These are phyloP conservation scores for Phortica okadai DNA, from an alignment of 2,888 invertebrate genomes.

Conservation along the genomic window DNA sequence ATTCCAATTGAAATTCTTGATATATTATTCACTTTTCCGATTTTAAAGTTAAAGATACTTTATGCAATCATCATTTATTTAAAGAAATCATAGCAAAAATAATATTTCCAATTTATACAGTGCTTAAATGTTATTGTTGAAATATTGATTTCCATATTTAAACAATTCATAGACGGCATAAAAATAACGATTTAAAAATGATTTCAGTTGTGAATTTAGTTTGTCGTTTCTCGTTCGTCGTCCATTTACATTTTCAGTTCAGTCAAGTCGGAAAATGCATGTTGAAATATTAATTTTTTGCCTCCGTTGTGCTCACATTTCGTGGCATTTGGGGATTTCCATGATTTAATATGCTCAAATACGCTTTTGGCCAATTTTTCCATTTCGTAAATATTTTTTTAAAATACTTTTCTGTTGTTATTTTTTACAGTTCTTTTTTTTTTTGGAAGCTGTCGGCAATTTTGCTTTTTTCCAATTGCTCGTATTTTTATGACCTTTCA, in stretches of 20 bases:
- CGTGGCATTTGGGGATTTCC: slow-evolving; percentile 15
- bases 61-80: no score
- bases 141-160: no score
- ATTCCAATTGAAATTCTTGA: no score
- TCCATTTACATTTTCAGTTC: neutral
- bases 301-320: neutral
- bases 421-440: slow-evolving; percentile 5
- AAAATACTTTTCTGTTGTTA: neutral
- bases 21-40: no score
- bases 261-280: neutral
- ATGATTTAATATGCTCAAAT: slow-evolving; percentile 38
- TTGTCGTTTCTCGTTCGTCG: no score
- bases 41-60: no score
- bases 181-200: no score
- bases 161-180: no score
- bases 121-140: no score
- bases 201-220: no score
- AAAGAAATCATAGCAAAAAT: no score
- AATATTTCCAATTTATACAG: no score
- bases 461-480: neutral
- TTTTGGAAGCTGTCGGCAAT: neutral
- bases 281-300: neutral
- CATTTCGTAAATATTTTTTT: slow-evolving; percentile 8
- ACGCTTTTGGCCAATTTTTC: slow-evolving; percentile 26
- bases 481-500: slow-evolving; percentile 10